Base-by-base conservation (phyloP, 1,140 invertebrate species). In the Zaprionus taronus region DNA sequence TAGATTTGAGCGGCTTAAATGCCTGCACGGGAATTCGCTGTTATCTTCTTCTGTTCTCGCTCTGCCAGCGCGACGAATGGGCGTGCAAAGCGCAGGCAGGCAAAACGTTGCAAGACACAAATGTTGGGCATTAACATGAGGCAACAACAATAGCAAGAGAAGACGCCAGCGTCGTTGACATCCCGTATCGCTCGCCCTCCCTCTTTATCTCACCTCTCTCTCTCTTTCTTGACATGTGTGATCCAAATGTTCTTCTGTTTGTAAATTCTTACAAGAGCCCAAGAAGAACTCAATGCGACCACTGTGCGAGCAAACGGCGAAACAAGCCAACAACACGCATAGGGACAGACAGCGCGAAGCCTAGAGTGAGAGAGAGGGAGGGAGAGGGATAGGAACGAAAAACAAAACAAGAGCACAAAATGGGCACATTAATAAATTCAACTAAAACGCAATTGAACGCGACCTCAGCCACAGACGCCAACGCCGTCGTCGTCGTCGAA, bases 1-100 rank as follows among this genome's bases (percentile, higher is more conserved):
- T 83, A 74, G 82, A 81, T 81, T 84, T 84, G 63, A 84, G 84
- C 84, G 84, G 84, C 84, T 84, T 89, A 84, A 90, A 89, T 84
- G 78, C 51, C 41, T 65, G 77, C 70, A 61, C 28, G 66, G 62
- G 65, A 79, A 70, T 62, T 58, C 63, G 70, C 60, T 74, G 64
- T 87, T 87, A 87, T 87, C 83, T 80, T 47, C n/a, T 34, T 34
- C 9, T 34, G 7, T 6, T 6, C n/a, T 47, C n/a, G 41, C 41
- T 34, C 51, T 15, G 61, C 70, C 67, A 44, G 28, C 22, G 56
- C 56, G 22, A 22, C 63, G 63, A 76, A 75, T 58, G 65, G 58
- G 62, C 57, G 47, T 49, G 47, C 47, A 49, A 49, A 68, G 71
- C 71, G 60, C 64, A 67, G 36, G 22, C 60, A 67, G 65, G 22